Evolutionary conservation across 2,888 invertebrate genomes (phyloP), one percentile per base, ranked within the genome.

Genomic region (Panorpa germanica): DNA sequence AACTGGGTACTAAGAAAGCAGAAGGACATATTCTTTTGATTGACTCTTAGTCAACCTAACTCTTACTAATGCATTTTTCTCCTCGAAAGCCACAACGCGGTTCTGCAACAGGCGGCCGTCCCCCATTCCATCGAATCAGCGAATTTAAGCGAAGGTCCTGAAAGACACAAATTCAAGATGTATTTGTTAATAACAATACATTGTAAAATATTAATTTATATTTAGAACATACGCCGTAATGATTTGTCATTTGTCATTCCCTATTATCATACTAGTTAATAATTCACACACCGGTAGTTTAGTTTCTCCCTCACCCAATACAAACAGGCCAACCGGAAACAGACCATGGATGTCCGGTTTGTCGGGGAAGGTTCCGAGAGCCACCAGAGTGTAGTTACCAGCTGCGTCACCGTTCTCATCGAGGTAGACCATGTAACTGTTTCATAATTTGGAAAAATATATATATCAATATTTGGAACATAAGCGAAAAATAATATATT

Each of bases 341-440:
- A 90, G 61, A 4, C 85, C 86, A 41, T 69, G 69, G 7, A 64
- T 61, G 21, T 54, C 53, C 22, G 51, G 42, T 12, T 37, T 42
- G 34, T 17, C 31, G 1, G 53, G 49, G n/a, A n/a, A n/a, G n/a
- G 44, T 43, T 35, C 60, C 59, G 29, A 62, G 46, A 4, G 76
- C 73, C 40, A 91, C 64, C 37, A 91, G 61, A 2, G 90, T 86
- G 55, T 88, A 91, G 63, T 91, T 91, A 8, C 91, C 91, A 46
- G 85, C 85, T 0, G 90, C 83, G 46, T 91, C 90, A 1, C 86
- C 90, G 43, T 81, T 77, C 43, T 78, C 75, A 51, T 91, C 88
- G 67, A 91, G 85, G 46, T 81, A 76, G n/a, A 82, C 76, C 61
- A 78, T 74, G 51, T 86, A 90, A 23, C 90, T 83, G 49, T n/a